phyloP scores from a whole-genome alignment of 2,888 invertebrate species.

The Cyclophora albipunctata region DNA sequence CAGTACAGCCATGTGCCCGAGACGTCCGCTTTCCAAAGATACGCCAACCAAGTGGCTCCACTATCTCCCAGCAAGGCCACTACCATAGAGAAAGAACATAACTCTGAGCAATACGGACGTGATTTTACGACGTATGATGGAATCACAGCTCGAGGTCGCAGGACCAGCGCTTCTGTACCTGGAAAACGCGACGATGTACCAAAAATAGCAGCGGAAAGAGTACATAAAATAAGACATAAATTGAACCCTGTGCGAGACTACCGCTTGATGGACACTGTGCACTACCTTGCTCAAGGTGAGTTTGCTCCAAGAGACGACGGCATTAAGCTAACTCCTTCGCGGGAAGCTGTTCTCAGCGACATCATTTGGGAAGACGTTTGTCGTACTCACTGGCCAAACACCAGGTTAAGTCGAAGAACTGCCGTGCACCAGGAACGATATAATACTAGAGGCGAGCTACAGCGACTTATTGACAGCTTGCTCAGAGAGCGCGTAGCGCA shows the following conservation, averaged over 20 bases:
- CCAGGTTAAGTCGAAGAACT: constrained; percentile 53
- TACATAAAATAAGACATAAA: constrained; percentile 63
- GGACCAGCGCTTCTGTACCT: constrained; percentile 62
- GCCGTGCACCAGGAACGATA: constrained; percentile 45
- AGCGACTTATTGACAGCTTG: constrained; percentile 59
- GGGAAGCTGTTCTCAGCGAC: constrained; percentile 67
- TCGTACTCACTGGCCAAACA: constrained; percentile 66
- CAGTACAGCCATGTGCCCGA: constrained; percentile 65
- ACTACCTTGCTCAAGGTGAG: constrained; percentile 68
- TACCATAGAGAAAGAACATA: constrained; percentile 59
- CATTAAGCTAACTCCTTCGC: constrained; percentile 62
- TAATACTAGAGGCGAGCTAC: constrained; percentile 52
- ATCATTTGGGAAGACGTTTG: constrained; percentile 71
- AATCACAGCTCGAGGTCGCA: constrained; percentile 57
- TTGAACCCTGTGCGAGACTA: constrained; percentile 66
- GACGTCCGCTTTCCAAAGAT: constrained; percentile 63
- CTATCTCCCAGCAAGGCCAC: constrained; percentile 55
- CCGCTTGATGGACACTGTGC: constrained; percentile 66
- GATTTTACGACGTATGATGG: constrained; percentile 66
- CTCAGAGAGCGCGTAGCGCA: constrained; percentile 62
- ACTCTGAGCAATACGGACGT: constrained; percentile 64
- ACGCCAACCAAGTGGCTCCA: constrained; percentile 48
- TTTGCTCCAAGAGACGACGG: constrained; percentile 69
- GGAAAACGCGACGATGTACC: constrained; percentile 55
- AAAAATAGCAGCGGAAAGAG: constrained; percentile 59